Evolutionary conservation across 2,888 invertebrate species (phyloP), one percentile per base, ranked within the genome.

Genomic region (Altica lythri): DNA sequence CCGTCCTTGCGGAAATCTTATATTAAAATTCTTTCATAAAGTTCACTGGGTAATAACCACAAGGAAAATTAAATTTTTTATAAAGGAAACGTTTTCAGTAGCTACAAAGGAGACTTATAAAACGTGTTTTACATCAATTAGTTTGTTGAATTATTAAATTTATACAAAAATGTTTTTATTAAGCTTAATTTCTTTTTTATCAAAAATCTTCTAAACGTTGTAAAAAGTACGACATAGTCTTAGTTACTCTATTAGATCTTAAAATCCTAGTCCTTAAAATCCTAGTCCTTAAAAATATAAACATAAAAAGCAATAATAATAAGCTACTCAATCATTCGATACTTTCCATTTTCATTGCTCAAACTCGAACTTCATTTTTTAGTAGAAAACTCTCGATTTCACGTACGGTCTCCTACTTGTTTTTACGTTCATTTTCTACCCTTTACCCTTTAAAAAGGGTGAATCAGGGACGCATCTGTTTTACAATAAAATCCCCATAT

Each of bases 21-120:
- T 54, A 57, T 59, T 59, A 59, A 59, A 59, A 59, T 59, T 59
- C 59, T 54, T 57, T 47, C 44, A 53, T 57, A 52, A 54, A 56
- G 42, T 50, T 45, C 32, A 13, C 29, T 30, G 38, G 45, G 56
- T 55, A 58, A 48, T 59, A 54, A 59, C 56, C 56, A 43, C 54
- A 57, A 50, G 52, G 46, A 43, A 56, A 53, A 59, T 56, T 52
- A 57, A 54, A 54, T 57, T 48, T 48, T 48, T 48, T 48, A 48
- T 18, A 38, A 38, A 48, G 29, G 37, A 18, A 25, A 10, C 22
- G 25, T 46, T 35, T 25, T 25, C 34, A n/a, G 12, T 10, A 29
- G 47, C 29, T 38, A 16, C 38, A 25, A 35, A 46, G 27, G 34
- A 16, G 29, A 30, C 30, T 43, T 29, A 43, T 17, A 14, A 46